These are phyloP conservation scores for Timema podura DNA, from an alignment of 2,888 invertebrate species.

Conservation along the genomic window DNA sequence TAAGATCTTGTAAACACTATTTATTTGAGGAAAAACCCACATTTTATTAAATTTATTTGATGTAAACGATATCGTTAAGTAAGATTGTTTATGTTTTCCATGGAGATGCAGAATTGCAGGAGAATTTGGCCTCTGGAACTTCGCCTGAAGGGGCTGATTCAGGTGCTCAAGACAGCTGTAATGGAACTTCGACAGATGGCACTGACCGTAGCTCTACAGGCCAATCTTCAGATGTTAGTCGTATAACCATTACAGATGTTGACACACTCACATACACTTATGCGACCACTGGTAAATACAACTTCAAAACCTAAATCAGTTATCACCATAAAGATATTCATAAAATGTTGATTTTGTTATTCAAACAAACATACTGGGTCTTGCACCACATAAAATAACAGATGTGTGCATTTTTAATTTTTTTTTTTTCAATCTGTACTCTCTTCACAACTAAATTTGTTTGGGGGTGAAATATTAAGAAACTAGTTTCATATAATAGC, in stretches of 20 bases:
- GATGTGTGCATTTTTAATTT: no score
- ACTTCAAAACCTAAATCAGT: no score
- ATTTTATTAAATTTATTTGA: no score
- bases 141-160: slow-evolving; percentile 19
- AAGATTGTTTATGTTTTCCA: not conserved
- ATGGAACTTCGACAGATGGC: slow-evolving; percentile 18
- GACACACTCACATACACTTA: slow-evolving; percentile 11
- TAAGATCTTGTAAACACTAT: no score
- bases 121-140: not conserved
- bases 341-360: no score
- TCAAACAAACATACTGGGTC: no score
- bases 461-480: no score
- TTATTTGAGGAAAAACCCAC: not conserved
- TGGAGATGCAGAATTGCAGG: slow-evolving; percentile 13
- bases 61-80: not conserved
- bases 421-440: no score
- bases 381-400: no score
- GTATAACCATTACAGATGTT: slow-evolving; percentile 1
- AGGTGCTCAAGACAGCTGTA: slow-evolving; percentile 13
- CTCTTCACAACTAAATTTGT: no score
- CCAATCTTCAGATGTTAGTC: slow-evolving; percentile 13
- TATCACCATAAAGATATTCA: no score
- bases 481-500: no score
- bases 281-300: slow-evolving; percentile 16
- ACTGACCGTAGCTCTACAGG: slow-evolving; percentile 16